A percentile compares a stretch with the other conserved stretches of the same genome.
phyloP scores from a whole-genome alignment of 2,113 vertebrate species.

The Coptodon rendalli region DNA sequence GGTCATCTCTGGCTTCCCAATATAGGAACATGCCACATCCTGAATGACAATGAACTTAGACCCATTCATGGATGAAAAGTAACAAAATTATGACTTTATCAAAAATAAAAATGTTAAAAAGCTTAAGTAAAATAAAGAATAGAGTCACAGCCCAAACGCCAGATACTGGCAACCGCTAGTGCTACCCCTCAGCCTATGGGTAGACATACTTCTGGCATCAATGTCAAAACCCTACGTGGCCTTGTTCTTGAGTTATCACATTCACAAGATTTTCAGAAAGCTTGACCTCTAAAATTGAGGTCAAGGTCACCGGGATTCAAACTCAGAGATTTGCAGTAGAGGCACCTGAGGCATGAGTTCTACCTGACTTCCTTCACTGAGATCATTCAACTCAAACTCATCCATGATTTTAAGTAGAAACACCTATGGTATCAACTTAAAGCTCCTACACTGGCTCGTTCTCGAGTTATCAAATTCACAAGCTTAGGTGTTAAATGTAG shows the following conservation, averaged over 20 bases:
- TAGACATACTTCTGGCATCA: neutral
- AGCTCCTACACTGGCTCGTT: neutral
- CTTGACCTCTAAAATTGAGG: neutral
- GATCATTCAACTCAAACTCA: neutral
- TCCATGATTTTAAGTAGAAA: neutral
- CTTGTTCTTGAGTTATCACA: neutral
- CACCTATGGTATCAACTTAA: neutral
- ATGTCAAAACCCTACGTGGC: neutral
- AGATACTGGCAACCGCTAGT: neutral
- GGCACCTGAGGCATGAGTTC: neutral
- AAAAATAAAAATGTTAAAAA: neutral
- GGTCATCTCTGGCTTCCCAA: neutral
- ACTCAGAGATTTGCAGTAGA: neutral
- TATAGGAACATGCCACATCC: neutral
- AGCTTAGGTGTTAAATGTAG: neutral
- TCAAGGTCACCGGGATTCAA: neutral
- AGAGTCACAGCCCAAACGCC: neutral
- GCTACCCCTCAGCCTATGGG: neutral
- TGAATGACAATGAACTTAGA: neutral
- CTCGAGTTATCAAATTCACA: neutral
- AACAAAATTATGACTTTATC: neutral
- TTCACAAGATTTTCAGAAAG: neutral
- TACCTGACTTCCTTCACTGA: neutral
- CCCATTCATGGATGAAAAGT: neutral
- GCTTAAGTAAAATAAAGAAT: neutral